Percentiles rank a stretch among this genome's conserved stretches.
phyloP scores from a whole-genome alignment of 2,797 vertebrate genomes.

The Tragelaphus eurycerus region DNA sequence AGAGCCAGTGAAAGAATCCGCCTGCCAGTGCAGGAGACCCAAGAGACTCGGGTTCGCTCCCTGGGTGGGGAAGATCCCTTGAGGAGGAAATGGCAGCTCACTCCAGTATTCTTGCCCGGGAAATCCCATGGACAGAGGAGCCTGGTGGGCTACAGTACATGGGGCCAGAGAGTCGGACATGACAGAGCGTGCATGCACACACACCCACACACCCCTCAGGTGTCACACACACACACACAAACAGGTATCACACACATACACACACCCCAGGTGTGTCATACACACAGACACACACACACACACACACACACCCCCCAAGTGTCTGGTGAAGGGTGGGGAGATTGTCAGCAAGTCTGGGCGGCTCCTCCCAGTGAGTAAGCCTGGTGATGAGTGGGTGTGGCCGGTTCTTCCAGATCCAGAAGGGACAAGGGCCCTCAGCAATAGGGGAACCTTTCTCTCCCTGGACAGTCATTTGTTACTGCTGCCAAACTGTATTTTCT shows the following conservation, averaged over 20 bases:
- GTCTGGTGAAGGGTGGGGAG: background rate
- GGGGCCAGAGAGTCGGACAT: background rate
- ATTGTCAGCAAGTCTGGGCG: background rate
- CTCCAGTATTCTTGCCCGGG: background rate
- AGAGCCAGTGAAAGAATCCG: background rate
- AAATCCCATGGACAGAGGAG: background rate
- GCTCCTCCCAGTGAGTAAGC: background rate
- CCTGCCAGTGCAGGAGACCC: background rate
- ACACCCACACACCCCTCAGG: background rate
- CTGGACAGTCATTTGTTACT: background rate
- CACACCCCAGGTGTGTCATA: background rate
- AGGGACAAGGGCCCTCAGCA: background rate
- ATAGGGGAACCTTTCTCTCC: background rate
- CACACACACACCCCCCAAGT: background rate
- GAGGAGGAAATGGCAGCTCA: background rate
- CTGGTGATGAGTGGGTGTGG: background rate
- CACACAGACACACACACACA: no score
- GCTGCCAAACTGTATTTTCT: no score
- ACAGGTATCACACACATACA: no score
- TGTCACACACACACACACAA: no score
- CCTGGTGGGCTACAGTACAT: background rate
- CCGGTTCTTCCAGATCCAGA: background rate
- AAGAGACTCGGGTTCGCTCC: accelerated
- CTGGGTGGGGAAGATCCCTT: background rate
- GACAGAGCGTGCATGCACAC: accelerated